Base-by-base conservation (phyloP, 2,113 vertebrate species). In the Orycteropus afer region DNA sequence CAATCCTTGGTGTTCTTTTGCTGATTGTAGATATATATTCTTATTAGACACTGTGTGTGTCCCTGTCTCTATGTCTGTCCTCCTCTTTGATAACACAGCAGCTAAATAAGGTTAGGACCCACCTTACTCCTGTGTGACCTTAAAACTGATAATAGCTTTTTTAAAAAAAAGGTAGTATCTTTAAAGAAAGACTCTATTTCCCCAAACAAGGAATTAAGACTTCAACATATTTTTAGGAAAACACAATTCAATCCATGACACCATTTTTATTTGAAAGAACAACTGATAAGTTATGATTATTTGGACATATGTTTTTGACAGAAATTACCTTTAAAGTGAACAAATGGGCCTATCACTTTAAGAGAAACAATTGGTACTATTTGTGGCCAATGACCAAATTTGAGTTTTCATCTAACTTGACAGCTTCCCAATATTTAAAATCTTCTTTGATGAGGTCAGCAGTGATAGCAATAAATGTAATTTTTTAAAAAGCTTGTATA, bases 391-490 rank as follows among this genome's bases (percentile, higher is more conserved):
- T 23, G n/a, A 29, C 51, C 47, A 71, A n/a, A 90, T n/a, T n/a
- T 87, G 69, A 57, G 49, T 25, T 86, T 91, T 91, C 61, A 27
- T 2, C 32, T 71, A 94, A 87, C 25, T 59, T 77, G 51, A 94
- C 15, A 69, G 76, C 32, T 91, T 80, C 57, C 59, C 76, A 59
- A 32, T 18, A 79, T n/a, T 97, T n/a, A 65, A 61, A 89, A 71
- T 91, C 71, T 74, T 95, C 90, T 77, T 53, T 12, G 45, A 93
- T 93, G 90, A 92, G 71, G 87, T 92, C 85, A 86, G 59, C 61
- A 51, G 73, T 61, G 12, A 83, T 29, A 71, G 42, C 9, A 82
- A 85, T 47, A 80, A 65, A 14, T 47, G 49, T 57, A 55, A 57
- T 40, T 49, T 71, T 71, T 47, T 13, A 25, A 23, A 59, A 15